Percentiles rank a stretch among this genome's conserved stretches.
Conservation (phyloP, 2,888 invertebrate species). For the Atrina japonica region DNA sequence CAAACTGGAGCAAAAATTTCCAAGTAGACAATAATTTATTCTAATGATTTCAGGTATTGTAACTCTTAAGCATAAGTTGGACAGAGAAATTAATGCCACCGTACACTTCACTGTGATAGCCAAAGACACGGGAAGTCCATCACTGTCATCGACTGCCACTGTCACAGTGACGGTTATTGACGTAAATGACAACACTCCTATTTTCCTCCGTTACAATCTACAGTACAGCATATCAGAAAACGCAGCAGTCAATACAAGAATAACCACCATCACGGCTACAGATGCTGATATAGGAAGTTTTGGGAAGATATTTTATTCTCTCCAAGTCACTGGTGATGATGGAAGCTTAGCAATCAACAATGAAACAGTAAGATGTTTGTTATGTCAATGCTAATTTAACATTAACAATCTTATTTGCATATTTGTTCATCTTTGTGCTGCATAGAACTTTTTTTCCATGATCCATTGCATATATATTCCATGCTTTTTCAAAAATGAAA, state of each 20-base stretch:
- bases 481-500: no score
- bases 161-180: constrained; percentile 88
- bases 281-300: constrained; percentile 84
- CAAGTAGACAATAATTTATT: no score
- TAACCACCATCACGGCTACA: constrained; percentile 86
- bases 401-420: no score
- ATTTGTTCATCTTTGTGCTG: no score
- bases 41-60: constrained; percentile 60
- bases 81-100: constrained; percentile 79
- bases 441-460: no score
- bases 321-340: constrained; percentile 87
- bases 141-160: constrained; percentile 82
- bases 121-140: constrained; percentile 65
- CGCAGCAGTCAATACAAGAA: constrained; percentile 77
- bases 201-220: constrained; percentile 81
- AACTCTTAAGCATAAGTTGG: constrained; percentile 83
- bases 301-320: constrained; percentile 86
- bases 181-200: constrained; percentile 89
- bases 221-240: constrained; percentile 62
- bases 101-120: constrained; percentile 69
- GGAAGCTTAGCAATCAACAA: constrained; percentile 87
- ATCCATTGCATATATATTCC: no score
- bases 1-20: no score
- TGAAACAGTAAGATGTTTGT: constrained; percentile 58
- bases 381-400: no score